These are phyloP conservation scores for Brachyhypopomus occidentalis DNA, from an alignment of 2,113 vertebrate species.

Conservation along the genomic window DNA sequence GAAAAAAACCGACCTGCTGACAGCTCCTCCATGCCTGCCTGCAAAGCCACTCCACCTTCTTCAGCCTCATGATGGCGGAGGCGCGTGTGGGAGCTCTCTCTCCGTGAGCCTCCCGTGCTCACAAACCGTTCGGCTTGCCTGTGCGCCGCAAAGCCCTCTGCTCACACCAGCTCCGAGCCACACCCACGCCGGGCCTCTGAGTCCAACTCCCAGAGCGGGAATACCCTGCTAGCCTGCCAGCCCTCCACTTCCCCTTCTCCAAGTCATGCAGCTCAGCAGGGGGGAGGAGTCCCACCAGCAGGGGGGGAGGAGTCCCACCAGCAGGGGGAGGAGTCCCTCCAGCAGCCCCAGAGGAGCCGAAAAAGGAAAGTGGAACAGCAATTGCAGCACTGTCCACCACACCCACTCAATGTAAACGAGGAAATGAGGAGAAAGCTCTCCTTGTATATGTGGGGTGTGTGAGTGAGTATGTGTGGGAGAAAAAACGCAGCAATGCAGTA, in stretches of 20 bases:
- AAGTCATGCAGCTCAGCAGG: background rate
- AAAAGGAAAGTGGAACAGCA: slow-evolving; percentile 22
- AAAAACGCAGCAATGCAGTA: too few species aligned
- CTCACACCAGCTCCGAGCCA: slow-evolving; percentile 48
- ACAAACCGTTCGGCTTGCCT: too few species aligned
- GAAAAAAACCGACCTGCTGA: slow-evolving; percentile 68
- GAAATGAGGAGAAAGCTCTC: background rate
- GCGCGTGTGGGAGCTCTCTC: background rate
- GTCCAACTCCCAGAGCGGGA: slow-evolving; percentile 23
- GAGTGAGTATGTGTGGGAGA: too few species aligned
- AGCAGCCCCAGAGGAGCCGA: background rate
- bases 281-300: background rate
- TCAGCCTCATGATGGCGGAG: slow-evolving; percentile 71
- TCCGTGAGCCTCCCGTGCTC: background rate
- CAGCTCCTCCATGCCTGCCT: slow-evolving; percentile 75
- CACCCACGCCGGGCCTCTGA: background rate
- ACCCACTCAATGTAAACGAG: background rate
- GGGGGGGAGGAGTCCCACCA: background rate
- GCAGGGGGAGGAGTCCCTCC: background rate
- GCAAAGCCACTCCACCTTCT: slow-evolving; percentile 71
- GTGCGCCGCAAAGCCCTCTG: slow-evolving; percentile 17
- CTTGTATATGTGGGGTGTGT: background rate
- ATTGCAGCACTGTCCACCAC: background rate
- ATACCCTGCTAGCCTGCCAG: slow-evolving; percentile 32
- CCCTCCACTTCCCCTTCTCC: slow-evolving; percentile 54